Evolutionary conservation across 2,797 vertebrate genomes (phyloP).

Genomic region (Ctenochaetus hawaiiensis): DNA sequence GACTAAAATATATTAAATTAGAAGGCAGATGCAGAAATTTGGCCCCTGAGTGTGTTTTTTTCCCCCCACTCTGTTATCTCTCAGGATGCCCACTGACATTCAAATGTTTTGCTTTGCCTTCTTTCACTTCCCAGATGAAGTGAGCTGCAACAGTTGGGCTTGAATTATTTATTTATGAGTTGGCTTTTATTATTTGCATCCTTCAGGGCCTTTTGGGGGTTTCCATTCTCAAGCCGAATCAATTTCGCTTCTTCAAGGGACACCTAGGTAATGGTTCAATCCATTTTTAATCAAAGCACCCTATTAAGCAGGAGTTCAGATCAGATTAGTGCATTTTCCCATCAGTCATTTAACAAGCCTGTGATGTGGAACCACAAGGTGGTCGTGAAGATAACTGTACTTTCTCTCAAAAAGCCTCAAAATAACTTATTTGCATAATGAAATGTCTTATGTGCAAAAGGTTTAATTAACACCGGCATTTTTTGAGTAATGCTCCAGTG

Average conservation of each 20-base stretch:
- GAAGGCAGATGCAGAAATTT: constrained; percentile 17
- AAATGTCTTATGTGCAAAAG: not conserved
- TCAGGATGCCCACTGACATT: constrained; percentile 1
- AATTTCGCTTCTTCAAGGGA: constrained; percentile 38
- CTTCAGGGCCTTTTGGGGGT: constrained; percentile 3
- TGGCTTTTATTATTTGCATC: constrained; percentile 27
- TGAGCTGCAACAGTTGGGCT: not conserved
- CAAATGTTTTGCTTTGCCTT: constrained; percentile 2
- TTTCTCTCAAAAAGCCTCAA: constrained; percentile 4
- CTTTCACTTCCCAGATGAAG: constrained; percentile 17
- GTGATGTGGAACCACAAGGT: constrained; percentile 20
- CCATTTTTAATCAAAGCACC: constrained; percentile 62
- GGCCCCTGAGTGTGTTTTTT: not conserved
- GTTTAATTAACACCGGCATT: constrained; percentile 31
- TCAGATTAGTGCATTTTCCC: constrained; percentile 26
- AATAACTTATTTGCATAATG: constrained; percentile 2
- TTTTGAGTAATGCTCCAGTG: not conserved
- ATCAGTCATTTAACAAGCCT: constrained; percentile 18
- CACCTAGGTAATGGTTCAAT: constrained; percentile 40
- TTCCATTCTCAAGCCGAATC: constrained; percentile 35
- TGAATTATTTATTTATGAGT: constrained; percentile 37
- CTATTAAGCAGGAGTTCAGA: constrained; percentile 24
- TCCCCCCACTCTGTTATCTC: not conserved
- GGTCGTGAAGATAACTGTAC: not conserved
- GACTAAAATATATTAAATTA: not conserved